Conservation (phyloP, 2,797 vertebrate genomes). For the Chaunax sp. region DNA sequence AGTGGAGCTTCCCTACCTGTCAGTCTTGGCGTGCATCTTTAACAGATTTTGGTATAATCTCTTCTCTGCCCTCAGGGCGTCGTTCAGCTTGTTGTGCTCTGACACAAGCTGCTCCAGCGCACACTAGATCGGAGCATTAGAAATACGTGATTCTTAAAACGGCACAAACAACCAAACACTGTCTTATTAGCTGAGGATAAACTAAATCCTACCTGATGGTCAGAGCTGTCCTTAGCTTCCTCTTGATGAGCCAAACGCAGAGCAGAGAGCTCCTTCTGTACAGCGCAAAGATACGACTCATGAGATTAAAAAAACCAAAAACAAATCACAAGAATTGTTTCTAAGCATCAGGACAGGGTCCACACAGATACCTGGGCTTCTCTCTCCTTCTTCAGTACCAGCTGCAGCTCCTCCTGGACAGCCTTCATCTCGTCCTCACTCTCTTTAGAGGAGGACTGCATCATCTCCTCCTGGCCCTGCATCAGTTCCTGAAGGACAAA, state of each 20-base stretch:
- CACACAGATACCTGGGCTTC: conserved; percentile 88
- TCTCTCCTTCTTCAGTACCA: conserved; percentile 89
- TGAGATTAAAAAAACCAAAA: not conserved
- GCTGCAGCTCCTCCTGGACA: conserved; percentile 90
- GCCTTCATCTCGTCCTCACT: conserved; percentile 82
- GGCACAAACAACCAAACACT: not conserved
- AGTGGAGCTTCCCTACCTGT: conserved; percentile 82
- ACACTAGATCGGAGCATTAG: conserved; percentile 63
- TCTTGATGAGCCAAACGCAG: conserved; percentile 81
- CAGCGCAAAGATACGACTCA: not conserved
- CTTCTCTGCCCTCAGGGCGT: conserved; percentile 90
- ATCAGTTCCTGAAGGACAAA: conserved; percentile 69
- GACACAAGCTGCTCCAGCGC: conserved; percentile 89
- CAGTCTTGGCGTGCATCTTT: conserved; percentile 83
- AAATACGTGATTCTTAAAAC: not conserved
- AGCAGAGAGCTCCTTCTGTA: conserved; percentile 87
- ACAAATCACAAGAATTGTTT: not conserved
- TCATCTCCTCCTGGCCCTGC: conserved; percentile 69
- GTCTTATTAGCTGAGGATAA: not conserved
- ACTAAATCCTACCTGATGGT: conserved; percentile 83
- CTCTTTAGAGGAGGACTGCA: conserved; percentile 63
- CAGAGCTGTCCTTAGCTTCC: conserved; percentile 59
- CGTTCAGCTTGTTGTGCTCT: conserved; percentile 90
- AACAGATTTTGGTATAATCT: conserved; percentile 90
- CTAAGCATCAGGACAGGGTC: not conserved